Conservation (phyloP, 2,888 invertebrate species). For the Physocephala rufipes region DNA sequence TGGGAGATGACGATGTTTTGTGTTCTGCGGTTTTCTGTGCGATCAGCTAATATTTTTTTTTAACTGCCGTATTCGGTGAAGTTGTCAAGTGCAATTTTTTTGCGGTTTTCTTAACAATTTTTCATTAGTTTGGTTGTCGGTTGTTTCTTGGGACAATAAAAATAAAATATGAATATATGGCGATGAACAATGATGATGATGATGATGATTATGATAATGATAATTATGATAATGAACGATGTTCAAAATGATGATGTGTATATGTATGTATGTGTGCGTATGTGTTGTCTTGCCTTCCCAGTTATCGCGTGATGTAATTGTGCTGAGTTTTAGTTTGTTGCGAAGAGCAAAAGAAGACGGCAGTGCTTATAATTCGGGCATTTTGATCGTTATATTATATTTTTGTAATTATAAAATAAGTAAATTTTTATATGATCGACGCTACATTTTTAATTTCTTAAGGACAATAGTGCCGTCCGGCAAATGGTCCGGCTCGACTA, state of each 20-base stretch:
- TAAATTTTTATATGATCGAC: not conserved
- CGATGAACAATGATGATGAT: not conserved
- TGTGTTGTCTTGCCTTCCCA: not conserved
- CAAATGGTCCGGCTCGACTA: too few species aligned
- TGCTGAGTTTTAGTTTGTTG: not conserved
- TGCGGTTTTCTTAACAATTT: not conserved
- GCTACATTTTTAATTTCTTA: too few species aligned
- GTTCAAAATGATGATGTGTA: too few species aligned
- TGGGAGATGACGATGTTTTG: not conserved
- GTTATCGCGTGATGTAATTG: not conserved
- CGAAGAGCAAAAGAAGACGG: not conserved
- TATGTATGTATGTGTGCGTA: too few species aligned
- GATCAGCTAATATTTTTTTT: conserved; percentile 12
- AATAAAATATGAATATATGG: not conserved
- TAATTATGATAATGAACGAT: too few species aligned
- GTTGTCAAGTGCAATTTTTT: conserved; percentile 22
- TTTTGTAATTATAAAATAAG: not conserved
- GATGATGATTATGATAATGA: too few species aligned
- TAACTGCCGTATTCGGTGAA: conserved; percentile 21
- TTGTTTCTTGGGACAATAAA: not conserved
- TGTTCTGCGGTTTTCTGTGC: conserved; percentile 4
- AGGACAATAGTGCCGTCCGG: too few species aligned
- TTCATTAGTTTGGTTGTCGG: not conserved
- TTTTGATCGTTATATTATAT: not conserved
- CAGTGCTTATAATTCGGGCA: not conserved